Evolutionary conservation across 2,888 invertebrate species (phyloP).

Genomic region (Metacarcinus magister): DNA sequence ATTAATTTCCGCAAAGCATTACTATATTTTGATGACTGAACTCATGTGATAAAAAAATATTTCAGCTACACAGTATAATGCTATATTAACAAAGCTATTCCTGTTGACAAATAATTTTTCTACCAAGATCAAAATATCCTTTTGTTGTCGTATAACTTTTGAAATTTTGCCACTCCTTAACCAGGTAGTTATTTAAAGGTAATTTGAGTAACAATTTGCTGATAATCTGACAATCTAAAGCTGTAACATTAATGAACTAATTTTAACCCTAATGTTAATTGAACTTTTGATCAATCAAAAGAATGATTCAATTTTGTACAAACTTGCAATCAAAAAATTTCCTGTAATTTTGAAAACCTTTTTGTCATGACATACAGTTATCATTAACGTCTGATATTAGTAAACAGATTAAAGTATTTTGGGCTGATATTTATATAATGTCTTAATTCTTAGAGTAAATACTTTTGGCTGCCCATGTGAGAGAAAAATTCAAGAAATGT

Average conservation of each 20-base stretch:
- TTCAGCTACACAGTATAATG: not conserved
- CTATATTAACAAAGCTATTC: slow-evolving; percentile 19
- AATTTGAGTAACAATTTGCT: not conserved
- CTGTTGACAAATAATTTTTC: slow-evolving; percentile 17
- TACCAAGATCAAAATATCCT: not conserved
- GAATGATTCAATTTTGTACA: not conserved
- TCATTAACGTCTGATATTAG: not conserved
- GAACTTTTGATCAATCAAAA: not conserved
- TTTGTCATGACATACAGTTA: not conserved
- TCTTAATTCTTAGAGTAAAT: not conserved
- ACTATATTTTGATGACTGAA: not conserved
- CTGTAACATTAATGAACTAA: slow-evolving; percentile 37
- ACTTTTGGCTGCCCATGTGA: not conserved
- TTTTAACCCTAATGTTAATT: not conserved
- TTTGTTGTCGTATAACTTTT: not conserved
- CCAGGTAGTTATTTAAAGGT: not conserved
- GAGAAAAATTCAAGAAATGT: not conserved
- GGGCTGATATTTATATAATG: not conserved
- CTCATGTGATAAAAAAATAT: not conserved
- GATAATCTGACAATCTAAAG: not conserved
- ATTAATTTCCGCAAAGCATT: not conserved
- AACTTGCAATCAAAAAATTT: not conserved
- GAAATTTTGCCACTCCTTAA: slow-evolving; percentile 26
- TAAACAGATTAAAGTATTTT: not conserved
- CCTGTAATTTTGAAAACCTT: not conserved